phyloP scores from a whole-genome alignment of 2,888 invertebrate species.

The Phortica magna region DNA sequence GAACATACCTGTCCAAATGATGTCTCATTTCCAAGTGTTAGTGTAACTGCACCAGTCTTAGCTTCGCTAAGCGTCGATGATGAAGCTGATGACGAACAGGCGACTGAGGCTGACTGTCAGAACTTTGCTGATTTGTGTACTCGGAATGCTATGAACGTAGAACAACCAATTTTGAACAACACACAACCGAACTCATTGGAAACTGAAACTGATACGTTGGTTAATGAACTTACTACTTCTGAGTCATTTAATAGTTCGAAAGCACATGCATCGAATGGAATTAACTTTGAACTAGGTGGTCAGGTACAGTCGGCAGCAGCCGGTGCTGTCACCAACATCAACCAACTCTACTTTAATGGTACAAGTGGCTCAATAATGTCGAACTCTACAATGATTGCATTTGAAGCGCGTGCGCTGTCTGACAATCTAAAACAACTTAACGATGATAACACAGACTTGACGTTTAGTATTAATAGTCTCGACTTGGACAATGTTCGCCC shows the following conservation, averaged over 20 bases:
- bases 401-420: conserved; percentile 86
- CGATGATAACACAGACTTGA: conserved; percentile 76
- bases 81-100: conserved; percentile 76
- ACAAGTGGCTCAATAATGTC: conserved; percentile 80
- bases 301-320: conserved; percentile 69
- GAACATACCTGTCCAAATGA: conserved; percentile 89
- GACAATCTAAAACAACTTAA: conserved; percentile 76
- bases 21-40: conserved; percentile 89
- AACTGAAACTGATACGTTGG: conserved; percentile 67
- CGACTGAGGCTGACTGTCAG: conserved; percentile 54
- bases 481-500: conserved; percentile 88
- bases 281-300: conserved; percentile 74
- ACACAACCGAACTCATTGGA: conserved; percentile 70
- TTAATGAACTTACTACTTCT: conserved; percentile 49
- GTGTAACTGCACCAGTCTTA: conserved; percentile 85
- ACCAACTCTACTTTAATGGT: conserved; percentile 77
- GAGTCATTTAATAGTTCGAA: conserved; percentile 18
- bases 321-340: conserved; percentile 45
- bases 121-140: conserved; percentile 63
- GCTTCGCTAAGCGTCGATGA: conserved; percentile 84
- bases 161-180: neutral
- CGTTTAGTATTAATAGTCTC: conserved; percentile 82
- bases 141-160: neutral
- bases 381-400: conserved; percentile 85
- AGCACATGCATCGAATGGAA: conserved; percentile 49